Evolutionary conservation across 53 echinoderm and acorn worm species (phyloP), one percentile per base, ranked within the genome.

Genomic region (Holothuria scabra): DNA sequence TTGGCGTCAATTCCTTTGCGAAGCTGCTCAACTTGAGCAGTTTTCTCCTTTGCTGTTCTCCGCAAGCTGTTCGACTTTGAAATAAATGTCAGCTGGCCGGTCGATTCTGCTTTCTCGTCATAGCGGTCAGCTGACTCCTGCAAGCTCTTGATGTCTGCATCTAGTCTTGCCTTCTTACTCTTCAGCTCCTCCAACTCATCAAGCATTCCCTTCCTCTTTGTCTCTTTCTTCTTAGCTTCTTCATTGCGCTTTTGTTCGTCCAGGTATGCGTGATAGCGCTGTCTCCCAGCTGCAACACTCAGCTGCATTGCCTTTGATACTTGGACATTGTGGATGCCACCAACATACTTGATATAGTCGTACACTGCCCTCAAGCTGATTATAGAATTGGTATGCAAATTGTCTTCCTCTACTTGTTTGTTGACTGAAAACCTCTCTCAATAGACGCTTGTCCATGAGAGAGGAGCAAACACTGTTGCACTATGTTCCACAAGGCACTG

Each of bases 271-370:
- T 79, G 70, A 35, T 89, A 89, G 13, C 28, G 41, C 28, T 88
- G 88, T n/a, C 70, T 70, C 3, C 70, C 70, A 23, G 76, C 85
- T 74, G 85, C 74, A 21, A 76, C 86, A 86, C 38, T 60, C 59
- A 80, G 60, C 58, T 58, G 33, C 67, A 86, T 86, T 4, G 80
- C 13, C 37, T 84, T 89, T 44, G 52, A 78, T 65, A 84, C 18
- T 22, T 32, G 44, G 16, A 88, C 35, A 18, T 83, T 88, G 6
- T 76, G 14, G n/a, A 88, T 88, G 3, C 88, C 88, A 22, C 88
- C 88, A 8, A 88, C 88, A 83, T 88, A 65, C 32, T 76, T 88
- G 66, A 88, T 83, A n/a, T 88, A 65, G 78, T 88, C 88, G 37
- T 83, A 83, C 35, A 83, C 76, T 26, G 83, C 88, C 60, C 88